Conservation (phyloP, 2,888 invertebrate species). For the Trissoscelio sp. region DNA sequence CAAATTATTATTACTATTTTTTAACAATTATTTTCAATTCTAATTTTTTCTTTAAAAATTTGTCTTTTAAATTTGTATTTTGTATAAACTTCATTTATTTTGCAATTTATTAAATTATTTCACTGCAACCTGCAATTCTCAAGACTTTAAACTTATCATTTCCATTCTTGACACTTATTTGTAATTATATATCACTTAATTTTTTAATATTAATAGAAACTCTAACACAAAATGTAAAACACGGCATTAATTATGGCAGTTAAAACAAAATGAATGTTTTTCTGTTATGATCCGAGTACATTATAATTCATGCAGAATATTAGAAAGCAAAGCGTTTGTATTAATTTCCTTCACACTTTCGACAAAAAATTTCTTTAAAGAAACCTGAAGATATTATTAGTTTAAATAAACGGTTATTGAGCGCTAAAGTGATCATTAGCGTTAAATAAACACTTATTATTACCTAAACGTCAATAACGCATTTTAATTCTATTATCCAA, state of each 20-base stretch:
- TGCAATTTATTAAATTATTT: too few relatives aligned
- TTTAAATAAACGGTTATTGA: slow-evolving; percentile 43
- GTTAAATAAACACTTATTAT: slow-evolving; percentile 40
- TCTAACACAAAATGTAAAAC: slow-evolving; percentile 2
- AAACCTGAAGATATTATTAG: slow-evolving; percentile 31
- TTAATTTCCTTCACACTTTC: slow-evolving; percentile 55
- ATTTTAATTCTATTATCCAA: slow-evolving; percentile 44
- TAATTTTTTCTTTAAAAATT: too few relatives aligned
- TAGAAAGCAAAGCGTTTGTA: slow-evolving; percentile 39
- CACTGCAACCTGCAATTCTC: background rate
- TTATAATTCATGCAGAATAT: slow-evolving; percentile 32
- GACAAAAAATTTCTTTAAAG: slow-evolving; percentile 44
- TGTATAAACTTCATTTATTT: too few relatives aligned
- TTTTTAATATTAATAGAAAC: slow-evolving; percentile 19
- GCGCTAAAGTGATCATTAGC: slow-evolving; percentile 24
- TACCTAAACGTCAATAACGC: slow-evolving; percentile 33
- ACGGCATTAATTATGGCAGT: slow-evolving; percentile 13
- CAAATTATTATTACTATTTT: too few relatives aligned
- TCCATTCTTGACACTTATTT: background rate
- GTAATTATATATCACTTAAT: background rate
- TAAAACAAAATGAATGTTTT: slow-evolving; percentile 16
- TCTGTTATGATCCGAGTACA: slow-evolving; percentile 15
- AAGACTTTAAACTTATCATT: background rate
- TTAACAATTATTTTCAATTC: too few relatives aligned
- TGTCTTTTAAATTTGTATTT: too few relatives aligned